Evolutionary conservation across 2,797 vertebrate species (phyloP).

Genomic region (Atherinosoma microstoma): DNA sequence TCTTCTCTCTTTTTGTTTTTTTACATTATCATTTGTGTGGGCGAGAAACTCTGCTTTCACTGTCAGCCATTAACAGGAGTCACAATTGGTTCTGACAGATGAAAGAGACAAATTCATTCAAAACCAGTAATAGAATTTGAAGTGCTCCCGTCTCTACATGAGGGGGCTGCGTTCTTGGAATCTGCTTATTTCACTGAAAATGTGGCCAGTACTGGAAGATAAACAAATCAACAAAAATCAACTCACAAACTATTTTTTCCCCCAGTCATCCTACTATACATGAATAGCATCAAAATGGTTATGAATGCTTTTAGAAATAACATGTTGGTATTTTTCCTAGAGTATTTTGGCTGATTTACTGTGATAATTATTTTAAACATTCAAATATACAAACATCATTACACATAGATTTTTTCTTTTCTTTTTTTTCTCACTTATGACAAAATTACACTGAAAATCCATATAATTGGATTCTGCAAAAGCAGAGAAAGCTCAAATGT

Average conservation of each 20-base stretch:
- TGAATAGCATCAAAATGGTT: constrained; percentile 48
- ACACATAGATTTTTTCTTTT: background rate
- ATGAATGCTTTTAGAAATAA: constrained; percentile 51
- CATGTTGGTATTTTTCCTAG: background rate
- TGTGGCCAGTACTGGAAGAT: constrained; percentile 41
- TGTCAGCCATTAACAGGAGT: constrained; percentile 69
- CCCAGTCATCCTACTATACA: constrained; percentile 21
- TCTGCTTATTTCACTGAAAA: constrained; percentile 58
- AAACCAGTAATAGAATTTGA: constrained; percentile 66
- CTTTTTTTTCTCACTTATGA: constrained; percentile 6
- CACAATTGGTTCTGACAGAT: constrained; percentile 72
- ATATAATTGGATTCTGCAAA: constrained; percentile 18
- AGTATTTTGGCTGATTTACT: background rate
- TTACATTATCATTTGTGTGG: constrained; percentile 33
- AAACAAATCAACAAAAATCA: constrained; percentile 46
- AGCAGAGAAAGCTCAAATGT: constrained; percentile 29
- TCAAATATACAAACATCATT: background rate
- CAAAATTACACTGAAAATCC: constrained; percentile 3
- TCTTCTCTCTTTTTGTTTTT: background rate
- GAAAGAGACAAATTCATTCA: constrained; percentile 76
- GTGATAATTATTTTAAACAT: background rate
- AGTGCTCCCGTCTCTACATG: constrained; percentile 59
- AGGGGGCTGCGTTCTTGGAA: constrained; percentile 53
- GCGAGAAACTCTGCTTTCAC: constrained; percentile 58
- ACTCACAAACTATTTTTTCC: constrained; percentile 13